Base-by-base conservation (phyloP, 1,140 invertebrate genomes). In the Sarcophaga peregrina region DNA sequence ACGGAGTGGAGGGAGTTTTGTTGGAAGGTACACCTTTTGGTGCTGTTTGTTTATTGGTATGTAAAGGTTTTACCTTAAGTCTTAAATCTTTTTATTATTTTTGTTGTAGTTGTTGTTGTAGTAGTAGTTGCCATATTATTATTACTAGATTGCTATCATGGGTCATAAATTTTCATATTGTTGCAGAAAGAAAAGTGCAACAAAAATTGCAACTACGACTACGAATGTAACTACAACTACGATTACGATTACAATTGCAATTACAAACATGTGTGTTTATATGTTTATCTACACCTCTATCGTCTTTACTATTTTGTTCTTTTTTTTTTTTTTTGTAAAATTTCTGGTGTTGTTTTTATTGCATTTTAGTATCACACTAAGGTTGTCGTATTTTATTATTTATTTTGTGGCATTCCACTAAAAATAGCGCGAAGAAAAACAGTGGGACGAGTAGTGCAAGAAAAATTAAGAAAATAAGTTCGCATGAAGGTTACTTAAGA, bases 161-260 rank as follows among this genome's bases (percentile, higher is more conserved):
- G 47, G 47, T 50, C 75, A 78, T 78, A 78, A 78, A 78, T 78
- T 78, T 78, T 78, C 8, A 78, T 78, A 78, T 78, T 78, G 48
- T 78, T 15, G n/a, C n/a, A 17, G 20, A 20, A 47, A 52, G 75
- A 78, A 78, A 78, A 78, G 75, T 78, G 47, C 50, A 78, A 78
- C 13, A 20, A n/a, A n/a, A n/a, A n/a, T 4, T 37, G 4, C 25
- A 4, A 37, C 25, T 37, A 37, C 25, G 25, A 37, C 25, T 37
- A 37, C 25, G 25, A 37, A 1, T 37, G 25, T 37, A 37, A 37
- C 25, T 37, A 37, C 25, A 37, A 37, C 25, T 37, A 4, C 25
- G 25, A 37, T 37, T 37, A 37, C 25, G 25, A 37, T 37, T 37
- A 4, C 25, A 37, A 37, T 37, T 37, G 25, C 25, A 37, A 37